Evolutionary conservation across 2,113 vertebrate species (phyloP).

Genomic region (Capreolus pygargus): DNA sequence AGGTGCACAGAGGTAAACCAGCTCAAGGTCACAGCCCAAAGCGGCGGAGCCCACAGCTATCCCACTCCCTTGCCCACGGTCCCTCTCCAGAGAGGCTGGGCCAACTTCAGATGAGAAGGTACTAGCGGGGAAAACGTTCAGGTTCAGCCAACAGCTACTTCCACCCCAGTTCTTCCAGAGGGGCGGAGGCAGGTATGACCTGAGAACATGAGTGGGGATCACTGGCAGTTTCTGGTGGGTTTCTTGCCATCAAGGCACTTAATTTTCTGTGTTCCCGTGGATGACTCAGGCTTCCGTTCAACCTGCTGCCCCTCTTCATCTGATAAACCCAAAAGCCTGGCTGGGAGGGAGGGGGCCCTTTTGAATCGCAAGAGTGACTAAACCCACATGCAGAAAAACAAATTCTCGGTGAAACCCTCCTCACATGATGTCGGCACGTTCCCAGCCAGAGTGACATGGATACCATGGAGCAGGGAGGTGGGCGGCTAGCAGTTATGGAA

Average conservation of each 20-base stretch:
- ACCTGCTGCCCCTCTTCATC: background rate
- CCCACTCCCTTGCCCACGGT: background rate
- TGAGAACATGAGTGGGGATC: too few species aligned
- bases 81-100: background rate
- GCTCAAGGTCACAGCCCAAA: background rate
- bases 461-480: background rate
- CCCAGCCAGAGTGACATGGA: background rate
- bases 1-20: background rate
- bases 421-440: background rate
- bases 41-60: background rate
- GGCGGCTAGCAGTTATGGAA: background rate
- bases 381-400: slow-evolving; percentile 15
- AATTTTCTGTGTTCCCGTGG: background rate
- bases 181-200: background rate
- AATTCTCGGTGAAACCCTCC: background rate
- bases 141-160: background rate
- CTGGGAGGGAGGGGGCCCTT: background rate
- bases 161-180: background rate
- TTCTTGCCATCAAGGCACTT: background rate
- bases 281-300: background rate
- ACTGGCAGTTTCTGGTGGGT: background rate
- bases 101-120: background rate
- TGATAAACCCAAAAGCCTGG: background rate
- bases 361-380: slow-evolving; percentile 28
- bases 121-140: background rate